phyloP scores from a whole-genome alignment of 2,888 invertebrate genomes.

The Peribatodes rhomboidaria region DNA sequence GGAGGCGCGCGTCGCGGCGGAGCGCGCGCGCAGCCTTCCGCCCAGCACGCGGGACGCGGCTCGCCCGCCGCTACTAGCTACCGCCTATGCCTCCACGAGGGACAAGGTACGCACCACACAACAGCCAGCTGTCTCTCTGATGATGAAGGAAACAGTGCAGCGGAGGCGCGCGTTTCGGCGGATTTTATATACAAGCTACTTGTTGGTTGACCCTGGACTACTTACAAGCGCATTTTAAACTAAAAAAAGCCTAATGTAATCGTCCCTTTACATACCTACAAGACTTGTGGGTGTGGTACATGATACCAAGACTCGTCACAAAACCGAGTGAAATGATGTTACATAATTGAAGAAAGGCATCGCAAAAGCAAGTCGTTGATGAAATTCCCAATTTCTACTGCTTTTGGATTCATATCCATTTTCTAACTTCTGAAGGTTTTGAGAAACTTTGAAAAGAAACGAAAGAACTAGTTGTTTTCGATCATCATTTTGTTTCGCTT shows the following conservation, averaged over 20 bases:
- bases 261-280: no score
- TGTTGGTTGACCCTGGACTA: no score
- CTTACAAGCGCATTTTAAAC: no score
- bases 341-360: neutral
- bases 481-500: constrained; percentile 24
- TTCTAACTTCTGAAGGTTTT: neutral
- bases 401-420: neutral
- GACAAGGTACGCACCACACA: constrained; percentile 67
- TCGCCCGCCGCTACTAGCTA: constrained; percentile 83
- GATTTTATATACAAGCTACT: no score
- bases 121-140: no score
- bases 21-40: constrained; percentile 52
- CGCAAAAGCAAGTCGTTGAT: neutral
- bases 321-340: neutral
- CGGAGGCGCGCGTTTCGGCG: no score
- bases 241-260: no score
- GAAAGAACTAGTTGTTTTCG: neutral
- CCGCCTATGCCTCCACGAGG: constrained; percentile 84
- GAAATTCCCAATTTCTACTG: neutral
- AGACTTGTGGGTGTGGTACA: no score
- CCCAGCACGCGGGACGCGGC: constrained; percentile 58
- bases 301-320: neutral
- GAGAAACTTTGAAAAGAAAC: neutral
- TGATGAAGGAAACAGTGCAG: no score
- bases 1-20: constrained; percentile 81